These are phyloP conservation scores for Phrixothrix hirtus DNA, from an alignment of 2,888 invertebrate species.

Conservation along the genomic window DNA sequence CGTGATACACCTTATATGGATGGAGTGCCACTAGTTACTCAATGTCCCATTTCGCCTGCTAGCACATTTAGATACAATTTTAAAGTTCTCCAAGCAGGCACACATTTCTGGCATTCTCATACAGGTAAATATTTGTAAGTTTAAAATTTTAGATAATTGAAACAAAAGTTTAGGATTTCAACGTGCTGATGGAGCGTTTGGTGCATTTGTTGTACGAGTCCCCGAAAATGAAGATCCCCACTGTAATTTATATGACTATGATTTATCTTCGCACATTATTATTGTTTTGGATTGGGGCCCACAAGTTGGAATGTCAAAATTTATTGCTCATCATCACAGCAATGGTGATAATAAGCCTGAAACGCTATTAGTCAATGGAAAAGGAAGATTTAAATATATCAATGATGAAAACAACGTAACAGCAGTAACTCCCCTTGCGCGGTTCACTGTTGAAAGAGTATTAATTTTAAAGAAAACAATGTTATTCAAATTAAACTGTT, in stretches of 20 bases:
- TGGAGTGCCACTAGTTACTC: slow-evolving; percentile 83
- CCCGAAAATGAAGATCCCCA: slow-evolving; percentile 68
- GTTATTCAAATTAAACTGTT: too few relatives aligned
- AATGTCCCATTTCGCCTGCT: slow-evolving; percentile 80
- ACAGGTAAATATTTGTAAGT: slow-evolving; percentile 53
- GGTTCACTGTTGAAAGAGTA: slow-evolving; percentile 71
- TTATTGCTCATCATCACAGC: slow-evolving; percentile 84
- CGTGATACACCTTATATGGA: slow-evolving; percentile 82
- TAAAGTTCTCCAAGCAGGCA: slow-evolving; percentile 72
- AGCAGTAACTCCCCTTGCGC: slow-evolving; percentile 63
- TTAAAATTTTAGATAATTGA: background rate
- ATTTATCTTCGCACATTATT: slow-evolving; percentile 75
- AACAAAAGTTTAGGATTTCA: slow-evolving; percentile 68
- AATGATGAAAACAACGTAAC: slow-evolving; percentile 38
- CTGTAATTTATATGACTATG: slow-evolving; percentile 73
- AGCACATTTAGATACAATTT: slow-evolving; percentile 77
- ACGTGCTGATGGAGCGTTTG: slow-evolving; percentile 83
- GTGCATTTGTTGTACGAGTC: slow-evolving; percentile 73
- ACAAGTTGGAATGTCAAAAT: slow-evolving; percentile 70
- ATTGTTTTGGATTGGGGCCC: slow-evolving; percentile 83
- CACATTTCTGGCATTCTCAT: slow-evolving; percentile 86
- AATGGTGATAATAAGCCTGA: slow-evolving; percentile 81
- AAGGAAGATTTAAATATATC: slow-evolving; percentile 65
- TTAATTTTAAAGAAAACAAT: too few relatives aligned
- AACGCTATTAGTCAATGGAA: slow-evolving; percentile 80